These are phyloP conservation scores for Ceriagrion tenellum DNA, from an alignment of 2,888 invertebrate species.

Conservation along the genomic window DNA sequence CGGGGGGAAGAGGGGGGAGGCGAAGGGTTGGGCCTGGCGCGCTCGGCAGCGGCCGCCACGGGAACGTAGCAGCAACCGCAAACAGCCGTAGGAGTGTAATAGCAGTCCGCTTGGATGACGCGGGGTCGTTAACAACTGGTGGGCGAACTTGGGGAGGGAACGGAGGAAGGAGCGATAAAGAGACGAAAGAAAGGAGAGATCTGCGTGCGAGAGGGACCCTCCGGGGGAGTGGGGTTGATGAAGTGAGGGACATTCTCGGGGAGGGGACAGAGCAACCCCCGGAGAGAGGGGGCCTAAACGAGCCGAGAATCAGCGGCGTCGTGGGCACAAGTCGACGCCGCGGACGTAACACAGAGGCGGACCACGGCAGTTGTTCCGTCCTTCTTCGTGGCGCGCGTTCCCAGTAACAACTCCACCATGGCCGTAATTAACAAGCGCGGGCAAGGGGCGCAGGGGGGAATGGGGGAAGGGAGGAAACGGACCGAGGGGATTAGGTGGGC, in stretches of 20 bases:
- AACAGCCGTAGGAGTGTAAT: constrained; percentile 39
- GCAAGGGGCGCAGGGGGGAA: background rate
- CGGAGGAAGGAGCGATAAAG: background rate
- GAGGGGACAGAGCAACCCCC: background rate
- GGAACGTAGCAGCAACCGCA: constrained; percentile 42
- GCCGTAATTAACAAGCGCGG: background rate
- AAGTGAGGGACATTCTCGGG: background rate
- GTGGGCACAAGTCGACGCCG: background rate
- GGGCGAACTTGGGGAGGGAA: constrained; percentile 15
- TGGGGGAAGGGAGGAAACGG: background rate
- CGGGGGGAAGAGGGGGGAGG: background rate
- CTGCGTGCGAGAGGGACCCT: no score
- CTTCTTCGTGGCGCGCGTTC: background rate
- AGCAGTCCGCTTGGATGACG: constrained; percentile 45
- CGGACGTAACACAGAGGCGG: background rate
- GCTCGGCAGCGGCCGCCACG: background rate
- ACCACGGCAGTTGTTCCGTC: background rate
- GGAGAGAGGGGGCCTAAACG: background rate
- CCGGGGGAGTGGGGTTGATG: background rate
- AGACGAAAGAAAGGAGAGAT: constrained; percentile 1
- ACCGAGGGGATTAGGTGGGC: background rate
- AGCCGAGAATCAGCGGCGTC: background rate
- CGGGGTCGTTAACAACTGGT: constrained; percentile 43
- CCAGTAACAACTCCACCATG: constrained; percentile 14
- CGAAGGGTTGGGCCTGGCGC: background rate